Evolutionary conservation across 2,888 invertebrate species (phyloP).

Genomic region (Bellardia pandia): DNA sequence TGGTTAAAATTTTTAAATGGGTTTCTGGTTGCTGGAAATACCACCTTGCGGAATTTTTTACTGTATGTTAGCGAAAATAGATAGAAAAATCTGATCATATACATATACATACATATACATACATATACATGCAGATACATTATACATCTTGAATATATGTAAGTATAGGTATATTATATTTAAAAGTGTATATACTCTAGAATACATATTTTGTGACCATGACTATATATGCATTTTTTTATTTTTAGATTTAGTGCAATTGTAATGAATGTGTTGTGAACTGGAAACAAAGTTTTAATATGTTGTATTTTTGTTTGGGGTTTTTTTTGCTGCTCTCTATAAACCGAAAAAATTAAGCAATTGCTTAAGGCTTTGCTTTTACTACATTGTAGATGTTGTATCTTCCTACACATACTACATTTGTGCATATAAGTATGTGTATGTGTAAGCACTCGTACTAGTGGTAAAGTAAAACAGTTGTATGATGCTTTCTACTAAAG

Average conservation of each 20-base stretch:
- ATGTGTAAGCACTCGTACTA: not conserved
- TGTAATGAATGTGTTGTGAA: constrained; percentile 74
- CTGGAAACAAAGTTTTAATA: constrained; percentile 73
- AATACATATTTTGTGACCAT: constrained; percentile 38
- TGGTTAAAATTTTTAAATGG: constrained; percentile 19
- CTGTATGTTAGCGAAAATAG: not conserved
- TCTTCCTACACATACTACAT: not conserved
- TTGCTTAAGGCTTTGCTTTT: constrained; percentile 64
- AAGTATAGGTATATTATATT: constrained; percentile 9
- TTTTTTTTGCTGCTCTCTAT: constrained; percentile 42
- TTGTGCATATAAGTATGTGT: too few relatives aligned
- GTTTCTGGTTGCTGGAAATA: constrained; percentile 40
- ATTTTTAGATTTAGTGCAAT: constrained; percentile 63
- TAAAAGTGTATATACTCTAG: not conserved
- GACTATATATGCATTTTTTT: constrained; percentile 26
- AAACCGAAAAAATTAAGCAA: constrained; percentile 62
- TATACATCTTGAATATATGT: not conserved
- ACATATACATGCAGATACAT: too few relatives aligned
- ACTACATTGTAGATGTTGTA: constrained; percentile 29
- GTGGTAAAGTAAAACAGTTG: constrained; percentile 1
- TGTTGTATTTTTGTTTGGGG: constrained; percentile 37
- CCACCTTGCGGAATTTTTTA: not conserved
- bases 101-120: not conserved
- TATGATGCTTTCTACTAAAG: constrained; percentile 3
- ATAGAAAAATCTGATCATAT: constrained; percentile 22